Base-by-base conservation (phyloP, 2,888 invertebrate species). In the Argyresthia goedartella region DNA sequence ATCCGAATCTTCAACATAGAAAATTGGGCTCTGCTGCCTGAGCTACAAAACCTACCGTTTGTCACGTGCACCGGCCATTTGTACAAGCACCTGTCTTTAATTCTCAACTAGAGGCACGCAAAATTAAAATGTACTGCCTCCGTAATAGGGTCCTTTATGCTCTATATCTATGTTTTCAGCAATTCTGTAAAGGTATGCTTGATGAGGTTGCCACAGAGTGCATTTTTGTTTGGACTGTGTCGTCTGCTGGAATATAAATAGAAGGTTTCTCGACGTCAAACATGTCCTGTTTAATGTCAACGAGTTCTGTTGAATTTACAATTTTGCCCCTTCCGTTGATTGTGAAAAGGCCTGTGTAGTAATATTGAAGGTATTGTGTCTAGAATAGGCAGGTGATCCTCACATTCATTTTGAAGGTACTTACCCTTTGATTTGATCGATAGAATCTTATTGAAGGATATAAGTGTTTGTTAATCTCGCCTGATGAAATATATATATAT, bases 301-400 rank as follows among this genome's bases (percentile, higher is more conserved):
- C 65, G 62, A 63, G 69, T 67, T 69, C 63, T 57, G 61, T 67
- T 60, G 67, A 67, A 73, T 73, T 68, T 65, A 57, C 62, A 67
- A 65, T 65, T 69, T 63, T 57, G 63, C 63, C 63, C 64, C 54
- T 66, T 63, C 54, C 3, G 57, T 61, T 63, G 63, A 63, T 61
- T 59, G 60, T 57, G 58, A 56, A 52, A 56, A 52, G 50, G 53
- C 53, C 51, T 55, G 49, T 25, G 46, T 33, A n/a, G 25, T n/a
- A 33, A 46, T 46, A 46, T 33, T 11, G 46, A 25, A 25, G 25
- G 25, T 46, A 33, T 33, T 46, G 46, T 46, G 8, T 33, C 39
- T 9, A 8, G 39, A 25, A 25, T 25, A 6, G 25, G 25, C 25
- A 25, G 25, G 25, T 25, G 25, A 25, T 25, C 25, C 25, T 25